Conservation (phyloP, 2,113 vertebrate species). For the Cisticola juncidis region DNA sequence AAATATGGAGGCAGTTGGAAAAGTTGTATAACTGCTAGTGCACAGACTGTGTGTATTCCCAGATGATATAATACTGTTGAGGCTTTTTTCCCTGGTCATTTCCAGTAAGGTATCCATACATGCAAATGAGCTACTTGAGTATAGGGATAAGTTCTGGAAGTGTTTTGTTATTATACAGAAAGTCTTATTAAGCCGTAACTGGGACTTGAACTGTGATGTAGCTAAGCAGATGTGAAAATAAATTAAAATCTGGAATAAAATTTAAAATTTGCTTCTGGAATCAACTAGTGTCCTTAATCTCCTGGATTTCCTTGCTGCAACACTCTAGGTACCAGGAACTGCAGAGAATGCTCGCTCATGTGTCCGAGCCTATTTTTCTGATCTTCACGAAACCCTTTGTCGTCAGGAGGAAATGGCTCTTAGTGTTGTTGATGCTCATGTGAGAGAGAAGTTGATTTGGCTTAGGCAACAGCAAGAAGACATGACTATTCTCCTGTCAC, state of each 20-base stretch:
- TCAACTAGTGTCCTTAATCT: not conserved
- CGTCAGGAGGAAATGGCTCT: conserved; percentile 98
- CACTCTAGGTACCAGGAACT: conserved; percentile 87
- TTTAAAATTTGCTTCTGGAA: not conserved
- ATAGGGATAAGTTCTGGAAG: not conserved
- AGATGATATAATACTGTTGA: not conserved
- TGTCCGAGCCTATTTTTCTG: conserved; percentile 94
- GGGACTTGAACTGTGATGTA: not conserved
- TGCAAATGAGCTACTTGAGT: not conserved
- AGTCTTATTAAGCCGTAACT: not conserved
- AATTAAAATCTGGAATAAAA: not conserved
- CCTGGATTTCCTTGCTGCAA: not conserved
- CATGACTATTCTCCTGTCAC: conserved; percentile 96
- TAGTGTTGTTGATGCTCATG: conserved; percentile 96
- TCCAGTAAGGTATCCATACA: not conserved
- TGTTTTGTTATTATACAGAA: not conserved
- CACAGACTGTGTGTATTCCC: not conserved
- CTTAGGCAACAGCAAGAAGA: conserved; percentile 97
- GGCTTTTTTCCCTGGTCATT: not conserved
- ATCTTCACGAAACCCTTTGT: conserved; percentile 95
- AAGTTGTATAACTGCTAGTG: not conserved
- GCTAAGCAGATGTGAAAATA: not conserved
- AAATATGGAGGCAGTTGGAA: not conserved
- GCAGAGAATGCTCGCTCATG: conserved; percentile 97
- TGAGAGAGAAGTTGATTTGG: conserved; percentile 95